Base-by-base conservation (phyloP, 1,140 invertebrate species). In the Lordiphosa mommai region DNA sequence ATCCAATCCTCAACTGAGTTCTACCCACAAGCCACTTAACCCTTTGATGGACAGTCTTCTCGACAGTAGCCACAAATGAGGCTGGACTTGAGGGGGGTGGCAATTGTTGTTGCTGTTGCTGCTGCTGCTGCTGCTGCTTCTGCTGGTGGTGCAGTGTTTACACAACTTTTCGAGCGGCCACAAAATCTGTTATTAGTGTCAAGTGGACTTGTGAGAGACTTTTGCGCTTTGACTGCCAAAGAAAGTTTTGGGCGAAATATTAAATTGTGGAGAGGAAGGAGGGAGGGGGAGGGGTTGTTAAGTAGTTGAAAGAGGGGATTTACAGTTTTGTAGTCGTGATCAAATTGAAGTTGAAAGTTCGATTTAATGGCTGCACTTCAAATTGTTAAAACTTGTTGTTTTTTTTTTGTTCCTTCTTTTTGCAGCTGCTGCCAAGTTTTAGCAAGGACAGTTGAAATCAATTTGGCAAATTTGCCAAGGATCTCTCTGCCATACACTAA, bases 161-260 rank as follows among this genome's bases (percentile, higher is more conserved):
- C 68, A 79, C 69, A 79, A 79, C 69, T 79, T 79, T 74, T 69
- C 52, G 63, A 61, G 73, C 69, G 66, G 60, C 73, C 73, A 66
- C 69, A 79, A 79, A 77, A 79, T 79, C 73, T 79, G 73, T 79
- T 79, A 79, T 79, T 79, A 79, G 73, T 79, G 69, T 79, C 73
- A 80, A 79, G 73, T 80, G 73, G 74, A 69, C 74, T 79, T 79
- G 69, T 29, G 55, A 68, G 69, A 64, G 59, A 79, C 69, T 79
- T 74, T 80, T 61, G 53, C 46, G n/a, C 33, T 9, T 13, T 36
- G 37, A 14, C 13, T 30, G 7, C 9, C n/a, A 30, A 9, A 38
- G 17, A 70, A 70, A 63, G 56, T 74, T 64, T 63, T 51, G 36
- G 46, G 57, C 66, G 71, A 74, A 76, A 77, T 76, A 77, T 76